phyloP scores from a whole-genome alignment of 2,797 vertebrate species.

The Catharus ustulatus region DNA sequence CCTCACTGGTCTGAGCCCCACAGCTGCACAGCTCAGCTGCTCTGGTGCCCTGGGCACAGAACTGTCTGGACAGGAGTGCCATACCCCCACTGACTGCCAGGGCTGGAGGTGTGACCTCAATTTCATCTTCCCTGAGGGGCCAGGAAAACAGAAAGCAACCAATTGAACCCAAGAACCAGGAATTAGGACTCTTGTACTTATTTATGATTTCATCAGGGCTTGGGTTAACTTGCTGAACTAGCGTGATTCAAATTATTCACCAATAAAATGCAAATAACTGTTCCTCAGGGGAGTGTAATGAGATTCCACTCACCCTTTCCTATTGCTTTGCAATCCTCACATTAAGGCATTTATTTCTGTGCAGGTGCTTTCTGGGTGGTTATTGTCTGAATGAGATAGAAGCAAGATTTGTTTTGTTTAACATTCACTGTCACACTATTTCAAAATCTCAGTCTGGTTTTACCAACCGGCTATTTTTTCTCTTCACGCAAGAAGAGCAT shows the following conservation, averaged over 20 bases:
- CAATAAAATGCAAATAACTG: constrained; percentile 29
- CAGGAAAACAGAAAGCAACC: neutral
- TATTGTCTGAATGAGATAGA: constrained; percentile 24
- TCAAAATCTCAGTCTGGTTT: constrained; percentile 38
- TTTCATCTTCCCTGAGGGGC: neutral
- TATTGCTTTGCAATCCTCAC: neutral
- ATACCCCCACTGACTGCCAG: neutral
- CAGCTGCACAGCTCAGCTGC: neutral
- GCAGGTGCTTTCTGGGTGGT: neutral
- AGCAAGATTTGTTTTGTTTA: constrained; percentile 36
- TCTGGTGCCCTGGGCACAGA: neutral
- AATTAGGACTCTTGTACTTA: neutral
- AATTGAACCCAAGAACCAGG: neutral
- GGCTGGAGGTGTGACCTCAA: neutral
- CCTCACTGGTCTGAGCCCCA: neutral
- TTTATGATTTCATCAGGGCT: neutral
- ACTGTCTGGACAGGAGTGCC: neutral
- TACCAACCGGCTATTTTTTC: constrained; percentile 8
- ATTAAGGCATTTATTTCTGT: constrained; percentile 16
- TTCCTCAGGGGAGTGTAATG: neutral
- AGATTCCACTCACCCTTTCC: constrained; percentile 13
- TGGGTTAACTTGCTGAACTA: neutral
- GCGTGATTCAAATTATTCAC: neutral
- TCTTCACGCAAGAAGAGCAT: neutral
- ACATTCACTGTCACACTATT: neutral